Evolutionary conservation across 2,797 vertebrate genomes (phyloP).

Genomic region (Chiroxiphia lanceolata): DNA sequence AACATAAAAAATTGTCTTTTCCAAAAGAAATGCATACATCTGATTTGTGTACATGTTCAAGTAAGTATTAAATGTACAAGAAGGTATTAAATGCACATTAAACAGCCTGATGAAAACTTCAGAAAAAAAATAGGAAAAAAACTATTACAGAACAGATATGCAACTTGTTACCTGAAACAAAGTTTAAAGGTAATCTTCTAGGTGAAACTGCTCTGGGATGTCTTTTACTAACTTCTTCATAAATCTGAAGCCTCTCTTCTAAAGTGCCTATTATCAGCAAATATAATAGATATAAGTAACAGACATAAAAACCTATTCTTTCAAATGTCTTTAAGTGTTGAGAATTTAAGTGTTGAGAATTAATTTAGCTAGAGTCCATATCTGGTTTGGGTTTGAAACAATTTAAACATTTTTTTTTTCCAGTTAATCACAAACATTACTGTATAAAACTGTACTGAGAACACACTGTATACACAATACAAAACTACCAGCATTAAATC

Average conservation of each 20-base stretch:
- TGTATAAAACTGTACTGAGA: not conserved
- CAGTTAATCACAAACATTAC: not conserved
- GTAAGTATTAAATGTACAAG: not conserved
- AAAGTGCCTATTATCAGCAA: conserved; percentile 76
- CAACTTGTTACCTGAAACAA: conserved; percentile 79
- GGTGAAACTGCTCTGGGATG: conserved; percentile 81
- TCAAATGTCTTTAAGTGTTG: not conserved
- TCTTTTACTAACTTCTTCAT: conserved; percentile 80
- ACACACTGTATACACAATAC: not conserved
- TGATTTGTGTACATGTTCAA: not conserved
- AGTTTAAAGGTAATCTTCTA: conserved; percentile 81
- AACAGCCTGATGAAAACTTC: not conserved
- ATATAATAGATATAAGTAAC: conserved; percentile 68
- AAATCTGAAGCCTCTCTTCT: conserved; percentile 80
- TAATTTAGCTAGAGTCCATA: not conserved
- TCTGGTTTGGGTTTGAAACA: not conserved
- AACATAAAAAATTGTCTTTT: not conserved
- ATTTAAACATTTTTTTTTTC: not conserved
- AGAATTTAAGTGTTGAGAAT: not conserved
- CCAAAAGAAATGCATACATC: not conserved
- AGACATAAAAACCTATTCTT: conserved; percentile 21
- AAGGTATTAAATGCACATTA: not conserved
- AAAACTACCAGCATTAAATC: not conserved
- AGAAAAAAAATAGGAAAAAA: not conserved
- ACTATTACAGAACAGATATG: conserved; percentile 48